Conservation (phyloP, 1,140 invertebrate species). For the Scaptomyza graminum region DNA sequence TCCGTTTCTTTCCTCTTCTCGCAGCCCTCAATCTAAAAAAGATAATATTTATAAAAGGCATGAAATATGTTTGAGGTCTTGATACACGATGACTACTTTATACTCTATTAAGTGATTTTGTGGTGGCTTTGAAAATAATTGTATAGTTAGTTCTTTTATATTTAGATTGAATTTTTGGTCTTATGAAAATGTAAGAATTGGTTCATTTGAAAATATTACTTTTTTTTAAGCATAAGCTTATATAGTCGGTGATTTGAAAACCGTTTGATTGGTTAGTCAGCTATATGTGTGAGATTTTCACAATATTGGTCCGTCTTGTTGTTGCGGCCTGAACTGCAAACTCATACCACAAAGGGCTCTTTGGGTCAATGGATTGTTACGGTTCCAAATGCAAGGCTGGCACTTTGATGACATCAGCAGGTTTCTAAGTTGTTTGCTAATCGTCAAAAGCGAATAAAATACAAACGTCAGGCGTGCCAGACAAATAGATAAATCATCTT, state of each 20-base stretch:
- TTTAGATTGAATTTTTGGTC: too few relatives aligned
- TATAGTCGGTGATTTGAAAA: too few relatives aligned
- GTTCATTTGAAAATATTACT: not conserved
- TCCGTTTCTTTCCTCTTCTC: not conserved
- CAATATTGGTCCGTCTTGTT: not conserved
- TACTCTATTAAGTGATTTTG: slow-evolving; percentile 12
- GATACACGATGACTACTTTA: slow-evolving; percentile 2
- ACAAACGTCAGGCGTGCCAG: not conserved
- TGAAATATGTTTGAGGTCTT: not conserved
- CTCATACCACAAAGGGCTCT: not conserved
- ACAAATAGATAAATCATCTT: not conserved
- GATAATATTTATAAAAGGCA: slow-evolving; percentile 42
- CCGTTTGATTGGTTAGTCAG: slow-evolving; percentile 31
- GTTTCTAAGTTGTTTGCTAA: slow-evolving; percentile 27
- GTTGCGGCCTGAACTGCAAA: not conserved
- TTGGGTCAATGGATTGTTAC: slow-evolving; percentile 41
- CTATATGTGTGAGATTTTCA: slow-evolving; percentile 30
- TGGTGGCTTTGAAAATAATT: too few relatives aligned
- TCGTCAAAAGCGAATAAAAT: slow-evolving; percentile 37
- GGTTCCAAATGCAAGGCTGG: slow-evolving; percentile 60
- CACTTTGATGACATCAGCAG: slow-evolving; percentile 63
- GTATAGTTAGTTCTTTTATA: too few relatives aligned
- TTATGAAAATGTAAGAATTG: too few relatives aligned
- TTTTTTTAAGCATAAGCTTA: too few relatives aligned
- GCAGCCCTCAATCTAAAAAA: slow-evolving; percentile 15